Evolutionary conservation across 2,113 vertebrate genomes (phyloP), one percentile per base, ranked within the genome.

Genomic region (Strigops habroptila): DNA sequence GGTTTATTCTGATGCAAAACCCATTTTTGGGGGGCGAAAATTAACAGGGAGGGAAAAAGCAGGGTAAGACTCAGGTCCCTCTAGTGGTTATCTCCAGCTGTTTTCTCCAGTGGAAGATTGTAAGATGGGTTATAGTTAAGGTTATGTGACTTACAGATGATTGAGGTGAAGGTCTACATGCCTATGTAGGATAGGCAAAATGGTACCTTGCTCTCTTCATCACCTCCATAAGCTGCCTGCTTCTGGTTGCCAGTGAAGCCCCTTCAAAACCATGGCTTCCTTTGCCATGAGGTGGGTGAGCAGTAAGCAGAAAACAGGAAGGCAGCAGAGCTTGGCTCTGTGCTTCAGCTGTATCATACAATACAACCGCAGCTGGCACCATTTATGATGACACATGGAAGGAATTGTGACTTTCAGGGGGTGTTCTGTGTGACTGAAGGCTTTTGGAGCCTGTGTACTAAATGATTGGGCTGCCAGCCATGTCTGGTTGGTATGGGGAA

Each of bases 361-460:
- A 35, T 31, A 27, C 0, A 0, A 24, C 62, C 0, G 0, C 63
- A 63, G 33, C 23, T 70, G 81, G 62, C 43, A 57, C 28, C 41
- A 48, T 86, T 71, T 51, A 24, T 88, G 53, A 62, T 11, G 16
- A 46, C 41, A 84, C 1, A 0, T 41, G 83, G 78, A 52, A 74
- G 35, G 57, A 91, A 68, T 51, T 71, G 25, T 75, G 73, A 60
- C 73, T 78, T 92, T 88, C 69, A 39, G 30, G 48, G 37, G 14
- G 37, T 23, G 62, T 65, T 93, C 82, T 80, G 35, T 10, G 1
- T 73, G 35, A 81, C 64, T 77, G 49, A 85, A 81, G 37, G 30
- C 11, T 83, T 83, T 55, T 52, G 27, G 14, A 92, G 60, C 17
- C 62, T 64, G 10, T 22, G 7, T 46, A 43, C 25, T 86, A 67